phyloP scores from a whole-genome alignment of 2,113 vertebrate species.

The Callaeas wilsoni region DNA sequence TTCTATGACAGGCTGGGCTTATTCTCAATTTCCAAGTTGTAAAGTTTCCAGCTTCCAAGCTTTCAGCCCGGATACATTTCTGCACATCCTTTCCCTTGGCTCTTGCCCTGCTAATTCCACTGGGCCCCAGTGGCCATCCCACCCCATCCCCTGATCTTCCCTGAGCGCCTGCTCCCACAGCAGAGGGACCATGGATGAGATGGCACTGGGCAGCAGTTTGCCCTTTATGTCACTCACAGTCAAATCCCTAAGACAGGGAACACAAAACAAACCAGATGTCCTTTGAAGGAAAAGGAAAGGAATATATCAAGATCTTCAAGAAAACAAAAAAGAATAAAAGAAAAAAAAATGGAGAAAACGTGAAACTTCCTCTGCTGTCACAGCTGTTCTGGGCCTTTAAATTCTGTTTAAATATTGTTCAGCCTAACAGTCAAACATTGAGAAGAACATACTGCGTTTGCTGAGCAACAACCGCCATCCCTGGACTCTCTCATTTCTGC shows the following conservation, averaged over 20 bases:
- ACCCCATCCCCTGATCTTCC: not conserved
- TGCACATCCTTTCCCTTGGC: not conserved
- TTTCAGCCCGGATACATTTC: not conserved
- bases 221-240: not conserved
- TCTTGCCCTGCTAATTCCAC: not conserved
- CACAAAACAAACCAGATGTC: not conserved
- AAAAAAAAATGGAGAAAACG: not conserved
- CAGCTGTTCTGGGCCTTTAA: not conserved
- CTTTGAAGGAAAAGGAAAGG: not conserved
- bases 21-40: not conserved
- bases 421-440: constrained; percentile 19
- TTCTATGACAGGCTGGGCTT: not conserved
- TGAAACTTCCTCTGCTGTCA: not conserved
- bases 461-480: not conserved
- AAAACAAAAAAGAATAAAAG: not conserved
- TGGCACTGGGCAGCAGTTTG: not conserved
- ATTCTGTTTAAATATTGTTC: constrained; percentile 18
- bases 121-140: not conserved
- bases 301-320: not conserved
- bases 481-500: not conserved
- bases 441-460: not conserved
- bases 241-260: not conserved
- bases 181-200: not conserved
- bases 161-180: not conserved
- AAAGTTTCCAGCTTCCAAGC: not conserved